Evolutionary conservation across 1,140 invertebrate genomes (phyloP).

Genomic region (Caenorhabditis remanei): DNA sequence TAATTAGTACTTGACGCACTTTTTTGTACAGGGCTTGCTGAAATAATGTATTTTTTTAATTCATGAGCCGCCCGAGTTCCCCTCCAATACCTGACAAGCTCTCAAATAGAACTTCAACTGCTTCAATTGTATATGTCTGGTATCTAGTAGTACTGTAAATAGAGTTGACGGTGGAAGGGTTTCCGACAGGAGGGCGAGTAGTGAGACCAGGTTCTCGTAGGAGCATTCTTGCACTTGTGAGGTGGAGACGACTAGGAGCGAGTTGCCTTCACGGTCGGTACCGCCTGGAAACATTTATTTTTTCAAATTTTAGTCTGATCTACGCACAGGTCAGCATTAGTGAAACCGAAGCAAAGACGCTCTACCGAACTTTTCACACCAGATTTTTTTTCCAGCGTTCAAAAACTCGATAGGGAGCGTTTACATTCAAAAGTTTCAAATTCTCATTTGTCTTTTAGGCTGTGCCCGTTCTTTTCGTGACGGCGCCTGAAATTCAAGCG

Average conservation of each 20-base stretch:
- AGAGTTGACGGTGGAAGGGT: slow-evolving; percentile 13
- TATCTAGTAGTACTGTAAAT: slow-evolving; percentile 40
- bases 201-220: slow-evolving; percentile 14
- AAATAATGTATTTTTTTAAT: background rate
- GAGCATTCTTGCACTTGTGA: slow-evolving; percentile 42
- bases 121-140: slow-evolving; percentile 34
- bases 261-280: slow-evolving; percentile 16
- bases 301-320: background rate
- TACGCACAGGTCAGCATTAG: too few relatives aligned
- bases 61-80: background rate
- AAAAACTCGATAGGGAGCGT: background rate
- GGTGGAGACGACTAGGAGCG: slow-evolving; percentile 20
- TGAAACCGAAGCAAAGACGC: too few relatives aligned
- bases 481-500: too few relatives aligned
- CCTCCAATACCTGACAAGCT: slow-evolving; percentile 20
- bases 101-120: slow-evolving; percentile 51
- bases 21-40: slow-evolving; percentile 60
- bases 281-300: slow-evolving; percentile 1
- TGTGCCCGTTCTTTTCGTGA: too few relatives aligned
- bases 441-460: too few relatives aligned
- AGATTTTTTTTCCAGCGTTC: background rate
- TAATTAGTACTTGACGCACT: slow-evolving; percentile 58
- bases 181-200: slow-evolving; percentile 6
- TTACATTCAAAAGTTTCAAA: too few relatives aligned
- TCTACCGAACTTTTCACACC: too few relatives aligned